Base-by-base conservation (phyloP, 2,888 invertebrate genomes). In the Drosophila emarginata region DNA sequence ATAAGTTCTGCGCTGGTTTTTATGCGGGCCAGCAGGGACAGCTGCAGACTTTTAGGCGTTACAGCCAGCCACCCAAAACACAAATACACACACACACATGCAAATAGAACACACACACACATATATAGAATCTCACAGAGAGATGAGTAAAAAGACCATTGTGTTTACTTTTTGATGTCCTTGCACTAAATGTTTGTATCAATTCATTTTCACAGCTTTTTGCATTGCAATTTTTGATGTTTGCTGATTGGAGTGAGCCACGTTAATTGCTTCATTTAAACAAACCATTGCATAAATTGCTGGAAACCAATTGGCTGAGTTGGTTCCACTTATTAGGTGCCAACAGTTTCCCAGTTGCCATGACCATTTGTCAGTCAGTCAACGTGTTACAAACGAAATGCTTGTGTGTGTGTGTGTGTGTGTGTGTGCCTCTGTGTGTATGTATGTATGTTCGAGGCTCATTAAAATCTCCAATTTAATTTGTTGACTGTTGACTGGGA, bases 191-290 rank as follows among this genome's bases (percentile, higher is more conserved):
- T 77, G 72, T 87, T 87, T 82, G 86, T 80, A 87, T 81, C 85
- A 87, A 88, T 81, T 81, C 75, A 77, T 88, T 73, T 85, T 72
- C 62, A 64, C 70, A 79, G 81, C 72, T 67, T 68, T 69, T 75
- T 71, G 74, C 72, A 45, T 11, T 21, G 45, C 21, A 5, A 45
- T 45, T 74, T 68, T 62, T 74, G 72, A 66, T 63, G 64, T 65
- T 63, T 26, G 21, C 40, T 23, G 37, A 53, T 57, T 50, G 45
- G 28, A 11, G 51, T 18, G 26, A 15, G 60, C 58, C 53, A 61
- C 66, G 87, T 75, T 89, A 88, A 88, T 89, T 89, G 87, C 88
- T 88, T 87, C 78, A 89, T 89, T 89, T 80, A 76, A 74, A 81
- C 77, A 77, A 74, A 79, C 69, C 68, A 71, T 72, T 52, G 51